phyloP scores from a whole-genome alignment of 2,797 vertebrate genomes.

The Triplophysa yarkandensis region DNA sequence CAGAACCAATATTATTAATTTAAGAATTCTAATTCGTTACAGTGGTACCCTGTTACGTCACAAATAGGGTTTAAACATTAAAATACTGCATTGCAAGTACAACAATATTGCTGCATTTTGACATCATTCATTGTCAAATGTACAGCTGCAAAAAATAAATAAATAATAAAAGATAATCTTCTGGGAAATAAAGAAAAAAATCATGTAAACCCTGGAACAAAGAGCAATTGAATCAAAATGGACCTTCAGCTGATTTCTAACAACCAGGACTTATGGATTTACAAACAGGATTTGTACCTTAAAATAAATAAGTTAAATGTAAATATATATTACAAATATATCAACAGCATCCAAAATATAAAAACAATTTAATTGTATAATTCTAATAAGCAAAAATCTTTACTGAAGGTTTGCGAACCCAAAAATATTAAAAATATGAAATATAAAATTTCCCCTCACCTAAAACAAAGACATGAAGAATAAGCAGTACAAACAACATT shows the following conservation, averaged over 20 bases:
- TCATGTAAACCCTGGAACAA: background rate
- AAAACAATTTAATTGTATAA: background rate
- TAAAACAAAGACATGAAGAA: slow-evolving; percentile 1
- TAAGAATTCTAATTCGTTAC: background rate
- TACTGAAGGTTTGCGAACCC: no score
- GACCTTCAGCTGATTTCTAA: background rate
- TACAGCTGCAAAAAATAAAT: background rate
- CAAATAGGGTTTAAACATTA: background rate
- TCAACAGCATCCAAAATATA: background rate
- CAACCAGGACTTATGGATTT: background rate
- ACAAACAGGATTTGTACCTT: background rate
- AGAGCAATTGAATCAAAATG: background rate
- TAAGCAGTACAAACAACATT: background rate
- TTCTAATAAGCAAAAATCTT: background rate
- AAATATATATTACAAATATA: background rate
- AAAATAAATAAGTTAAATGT: background rate
- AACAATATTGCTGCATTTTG: background rate
- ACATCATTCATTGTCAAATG: background rate
- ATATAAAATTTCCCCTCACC: background rate
- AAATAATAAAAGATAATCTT: background rate
- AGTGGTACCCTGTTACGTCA: background rate
- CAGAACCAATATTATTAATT: background rate
- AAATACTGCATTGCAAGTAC: background rate
- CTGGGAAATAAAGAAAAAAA: background rate
- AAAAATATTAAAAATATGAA: no score